phyloP scores from a whole-genome alignment of 2,888 invertebrate species.

The Petrophora chlorosata region DNA sequence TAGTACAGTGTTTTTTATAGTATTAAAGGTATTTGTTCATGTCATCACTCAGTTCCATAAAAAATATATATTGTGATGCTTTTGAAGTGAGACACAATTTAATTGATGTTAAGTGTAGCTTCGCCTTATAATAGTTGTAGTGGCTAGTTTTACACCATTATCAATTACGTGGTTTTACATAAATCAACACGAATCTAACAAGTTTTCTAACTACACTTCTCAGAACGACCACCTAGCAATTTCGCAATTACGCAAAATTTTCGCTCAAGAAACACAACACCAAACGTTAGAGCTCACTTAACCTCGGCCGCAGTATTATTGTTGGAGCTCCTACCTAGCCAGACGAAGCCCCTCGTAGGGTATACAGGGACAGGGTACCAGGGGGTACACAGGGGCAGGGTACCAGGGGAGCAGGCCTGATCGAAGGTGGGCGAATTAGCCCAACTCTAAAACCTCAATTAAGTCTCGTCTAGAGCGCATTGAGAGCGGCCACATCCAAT shows the following conservation, averaged over 20 bases:
- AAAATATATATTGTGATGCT: too few species aligned
- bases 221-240: neutral
- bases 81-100: too few species aligned
- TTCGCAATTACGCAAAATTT: slow-evolving; percentile 12
- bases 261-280: slow-evolving; percentile 54
- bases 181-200: too few species aligned
- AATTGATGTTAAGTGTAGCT: neutral
- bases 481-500: slow-evolving; percentile 81
- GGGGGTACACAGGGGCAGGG: slow-evolving; percentile 46
- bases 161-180: too few species aligned
- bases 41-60: too few species aligned
- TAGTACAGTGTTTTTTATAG: too few species aligned
- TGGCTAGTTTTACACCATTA: too few species aligned
- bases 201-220: neutral
- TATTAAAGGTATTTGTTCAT: too few species aligned
- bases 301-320: slow-evolving; percentile 66
- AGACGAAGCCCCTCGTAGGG: slow-evolving; percentile 67
- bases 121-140: too few species aligned
- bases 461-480: slow-evolving; percentile 82
- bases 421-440: slow-evolving; percentile 82
- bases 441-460: slow-evolving; percentile 83
- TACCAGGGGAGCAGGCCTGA: slow-evolving; percentile 60
- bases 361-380: slow-evolving; percentile 46
- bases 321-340: slow-evolving; percentile 58
- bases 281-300: slow-evolving; percentile 64